Base-by-base conservation (phyloP, 2,797 vertebrate genomes). In the Clarias fuscus region DNA sequence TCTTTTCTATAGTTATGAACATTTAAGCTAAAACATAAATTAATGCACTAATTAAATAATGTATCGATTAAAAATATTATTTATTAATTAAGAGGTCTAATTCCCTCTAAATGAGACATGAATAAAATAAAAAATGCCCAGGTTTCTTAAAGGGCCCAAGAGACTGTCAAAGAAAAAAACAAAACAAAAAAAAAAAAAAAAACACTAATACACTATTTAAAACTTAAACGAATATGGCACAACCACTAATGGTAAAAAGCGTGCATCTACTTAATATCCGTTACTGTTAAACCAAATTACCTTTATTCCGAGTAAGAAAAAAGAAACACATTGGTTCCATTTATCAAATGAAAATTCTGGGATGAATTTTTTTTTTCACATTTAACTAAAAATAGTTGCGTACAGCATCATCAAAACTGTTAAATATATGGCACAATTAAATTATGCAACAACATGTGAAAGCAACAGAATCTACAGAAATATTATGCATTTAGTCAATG, bases 301-400 rank as follows among this genome's bases (percentile, higher is more conserved):
- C 22, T 82, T 85, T 88, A 88, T 85, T 86, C 27, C 61, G 27
- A 81, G 67, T 18, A 56, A 84, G 62, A 75, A 84, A 33, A 48
- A 53, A 33, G 37, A 53, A 43, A 83, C 20, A 86, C 58, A 72
- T 48, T 76, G 5, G 64, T 14, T 70, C n/a, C 48, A 30, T 15
- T 82, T 33, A n/a, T 68, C 27, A 85, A 86, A 82, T 77, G 3
- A 88, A 84, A 65, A 83, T 67, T 68, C 48, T 27, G 61, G 17
- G 48, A 37, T n/a, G 37, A 33, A 33, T 33, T 33, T 33, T 33
- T 33, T 10, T 67, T 71, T n/a, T 88, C 3, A 89, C 59, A 88
- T 4, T 78, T 24, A 67, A 77, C 14, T 81, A 7, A 84, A 86
- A 85, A 64, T 85, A 65, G 80, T 33, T 65, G 59, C 11, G 64